Evolutionary conservation across 2,113 vertebrate species (phyloP).

Genomic region (Butastur rufipennis): DNA sequence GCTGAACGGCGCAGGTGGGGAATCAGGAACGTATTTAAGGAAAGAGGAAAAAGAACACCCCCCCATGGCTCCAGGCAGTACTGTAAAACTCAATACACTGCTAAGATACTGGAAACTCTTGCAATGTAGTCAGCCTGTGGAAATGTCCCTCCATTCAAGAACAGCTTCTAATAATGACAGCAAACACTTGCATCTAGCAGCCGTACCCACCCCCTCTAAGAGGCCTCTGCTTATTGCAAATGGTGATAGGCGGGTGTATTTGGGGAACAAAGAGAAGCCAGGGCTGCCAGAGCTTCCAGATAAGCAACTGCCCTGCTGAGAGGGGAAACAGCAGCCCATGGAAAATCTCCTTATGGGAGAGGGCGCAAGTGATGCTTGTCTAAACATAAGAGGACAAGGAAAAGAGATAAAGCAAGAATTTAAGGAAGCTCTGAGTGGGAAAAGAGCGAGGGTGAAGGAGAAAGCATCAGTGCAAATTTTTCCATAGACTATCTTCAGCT

Average conservation of each 20-base stretch:
- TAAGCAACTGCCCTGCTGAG: neutral
- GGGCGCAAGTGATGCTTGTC: neutral
- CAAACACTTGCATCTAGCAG: neutral
- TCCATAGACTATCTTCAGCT: neutral
- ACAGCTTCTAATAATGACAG: neutral
- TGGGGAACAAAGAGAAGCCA: neutral
- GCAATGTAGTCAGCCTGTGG: neutral
- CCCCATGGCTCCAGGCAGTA: neutral
- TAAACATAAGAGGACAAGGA: neutral
- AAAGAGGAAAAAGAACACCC: neutral
- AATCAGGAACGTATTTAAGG: neutral
- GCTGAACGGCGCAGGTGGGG: neutral
- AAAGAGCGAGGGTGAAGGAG: neutral
- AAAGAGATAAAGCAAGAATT: neutral
- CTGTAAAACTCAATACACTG: neutral
- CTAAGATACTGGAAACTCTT: neutral
- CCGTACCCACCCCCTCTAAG: neutral
- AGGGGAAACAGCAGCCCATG: neutral
- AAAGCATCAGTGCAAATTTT: neutral
- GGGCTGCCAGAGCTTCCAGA: neutral
- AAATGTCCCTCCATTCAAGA: neutral
- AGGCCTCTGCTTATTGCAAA: neutral
- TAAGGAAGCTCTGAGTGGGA: neutral
- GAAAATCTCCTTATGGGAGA: neutral
- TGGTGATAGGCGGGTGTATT: neutral